phyloP scores from a whole-genome alignment of 92 coral and sea anemone species.

The Palythoa caribaeorum region DNA sequence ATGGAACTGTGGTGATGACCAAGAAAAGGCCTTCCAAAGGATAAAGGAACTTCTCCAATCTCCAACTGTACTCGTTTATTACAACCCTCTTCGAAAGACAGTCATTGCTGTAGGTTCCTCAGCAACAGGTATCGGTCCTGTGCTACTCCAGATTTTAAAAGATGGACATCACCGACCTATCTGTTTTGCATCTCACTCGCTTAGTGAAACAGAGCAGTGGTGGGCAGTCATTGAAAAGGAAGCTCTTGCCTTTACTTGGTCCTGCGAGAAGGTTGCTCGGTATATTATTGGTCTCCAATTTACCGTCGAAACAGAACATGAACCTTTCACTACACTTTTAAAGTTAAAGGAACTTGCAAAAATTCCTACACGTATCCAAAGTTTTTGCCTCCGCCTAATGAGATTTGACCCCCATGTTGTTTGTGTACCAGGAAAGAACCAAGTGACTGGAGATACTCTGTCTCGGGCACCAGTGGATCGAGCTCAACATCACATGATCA shows the following conservation, averaged over 20 bases:
- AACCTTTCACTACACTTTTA: constrained; percentile 28
- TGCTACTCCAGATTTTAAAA: constrained; percentile 49
- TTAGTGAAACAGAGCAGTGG: constrained; percentile 42
- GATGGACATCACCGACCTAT: constrained; percentile 35
- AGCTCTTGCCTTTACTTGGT: constrained; percentile 25
- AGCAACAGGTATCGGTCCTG: constrained; percentile 44
- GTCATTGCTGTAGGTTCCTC: constrained; percentile 58
- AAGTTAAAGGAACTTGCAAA: constrained; percentile 19
- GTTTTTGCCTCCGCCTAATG: constrained; percentile 69
- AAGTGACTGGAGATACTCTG: constrained; percentile 64
- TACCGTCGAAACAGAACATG: constrained; percentile 25
- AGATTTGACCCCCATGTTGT: constrained; percentile 56
- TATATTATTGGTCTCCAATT: constrained; percentile 26
- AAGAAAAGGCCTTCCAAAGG: constrained; percentile 55
- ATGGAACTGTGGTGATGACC: constrained; percentile 66
- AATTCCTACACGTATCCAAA: constrained; percentile 28
- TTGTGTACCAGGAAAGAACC: constrained; percentile 64
- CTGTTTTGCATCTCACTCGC: constrained; percentile 38
- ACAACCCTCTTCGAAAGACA: constrained; percentile 43
- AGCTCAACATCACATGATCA: constrained; percentile 20
- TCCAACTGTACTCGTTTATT: constrained; percentile 54
- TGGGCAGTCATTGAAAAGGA: constrained; percentile 40
- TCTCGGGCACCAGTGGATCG: constrained; percentile 57
- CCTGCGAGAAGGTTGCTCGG: constrained; percentile 23
- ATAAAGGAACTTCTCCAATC: constrained; percentile 62